Conservation (phyloP, 2,797 vertebrate genomes). For the Pseudochirops cupreus region DNA sequence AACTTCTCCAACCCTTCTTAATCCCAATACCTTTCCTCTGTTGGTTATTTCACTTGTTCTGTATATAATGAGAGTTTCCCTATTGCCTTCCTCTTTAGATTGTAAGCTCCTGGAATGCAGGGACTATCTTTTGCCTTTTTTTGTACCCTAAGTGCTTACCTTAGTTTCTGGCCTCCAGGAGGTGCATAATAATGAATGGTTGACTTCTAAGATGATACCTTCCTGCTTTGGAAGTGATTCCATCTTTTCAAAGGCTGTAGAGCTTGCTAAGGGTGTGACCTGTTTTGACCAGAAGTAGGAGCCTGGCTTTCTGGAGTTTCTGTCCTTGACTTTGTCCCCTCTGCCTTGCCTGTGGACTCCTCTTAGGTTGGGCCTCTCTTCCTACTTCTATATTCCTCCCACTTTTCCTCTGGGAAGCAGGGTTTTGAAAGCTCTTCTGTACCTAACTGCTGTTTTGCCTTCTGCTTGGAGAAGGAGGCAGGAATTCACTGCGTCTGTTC, state of each 20-base stretch:
- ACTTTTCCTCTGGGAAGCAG: not conserved
- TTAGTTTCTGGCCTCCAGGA: not conserved
- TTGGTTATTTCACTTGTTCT: not conserved
- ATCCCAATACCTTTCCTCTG: not conserved
- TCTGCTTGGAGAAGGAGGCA: not conserved
- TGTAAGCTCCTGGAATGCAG: not conserved
- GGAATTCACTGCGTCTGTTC: not conserved
- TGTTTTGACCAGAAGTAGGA: not conserved
- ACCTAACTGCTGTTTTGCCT: not conserved
- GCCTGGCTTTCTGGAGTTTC: not conserved
- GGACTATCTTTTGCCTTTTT: not conserved
- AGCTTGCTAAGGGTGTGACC: not conserved
- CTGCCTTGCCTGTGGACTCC: not conserved
- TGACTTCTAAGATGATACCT: not conserved
- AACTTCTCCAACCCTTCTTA: not conserved
- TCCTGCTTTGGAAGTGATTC: not conserved
- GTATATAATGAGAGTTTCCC: not conserved
- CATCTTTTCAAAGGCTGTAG: not conserved
- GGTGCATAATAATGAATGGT: not conserved
- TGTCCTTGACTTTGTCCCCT: not conserved
- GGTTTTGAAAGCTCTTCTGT: not conserved
- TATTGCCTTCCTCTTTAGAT: not conserved
- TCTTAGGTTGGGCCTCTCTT: not conserved
- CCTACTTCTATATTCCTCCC: not conserved
- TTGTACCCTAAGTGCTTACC: not conserved